Percentiles rank a stretch among this genome's conserved stretches.
Evolutionary conservation across 2,113 vertebrate genomes (phyloP).

Genomic region (Sarotherodon lohbergeri): DNA sequence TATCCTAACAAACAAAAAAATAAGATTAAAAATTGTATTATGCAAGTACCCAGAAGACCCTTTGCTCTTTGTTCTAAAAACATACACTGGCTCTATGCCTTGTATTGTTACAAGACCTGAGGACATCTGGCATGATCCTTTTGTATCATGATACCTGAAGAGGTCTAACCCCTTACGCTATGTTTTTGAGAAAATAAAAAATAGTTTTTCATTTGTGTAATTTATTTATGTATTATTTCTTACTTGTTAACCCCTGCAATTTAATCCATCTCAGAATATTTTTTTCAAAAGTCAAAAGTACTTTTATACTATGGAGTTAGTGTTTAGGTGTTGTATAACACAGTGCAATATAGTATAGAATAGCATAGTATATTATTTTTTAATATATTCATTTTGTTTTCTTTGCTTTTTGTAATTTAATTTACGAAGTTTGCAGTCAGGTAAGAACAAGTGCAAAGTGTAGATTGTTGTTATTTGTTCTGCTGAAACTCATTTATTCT

Average conservation of each 20-base stretch:
- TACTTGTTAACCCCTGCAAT: background rate
- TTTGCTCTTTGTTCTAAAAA: background rate
- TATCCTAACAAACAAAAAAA: background rate
- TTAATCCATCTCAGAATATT: background rate
- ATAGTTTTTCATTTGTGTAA: background rate
- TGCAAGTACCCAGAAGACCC: background rate
- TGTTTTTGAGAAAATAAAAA: background rate
- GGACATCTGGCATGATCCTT: background rate
- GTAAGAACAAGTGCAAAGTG: background rate
- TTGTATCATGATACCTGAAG: background rate
- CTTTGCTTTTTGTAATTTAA: background rate
- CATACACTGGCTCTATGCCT: background rate
- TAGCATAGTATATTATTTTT: background rate
- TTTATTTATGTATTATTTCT: background rate
- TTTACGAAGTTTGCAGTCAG: background rate
- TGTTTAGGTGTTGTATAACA: background rate
- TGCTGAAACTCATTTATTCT: background rate
- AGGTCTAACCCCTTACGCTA: background rate
- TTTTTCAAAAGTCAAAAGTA: background rate
- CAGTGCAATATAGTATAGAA: background rate
- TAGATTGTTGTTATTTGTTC: background rate
- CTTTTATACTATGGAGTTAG: background rate
- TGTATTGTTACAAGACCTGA: background rate
- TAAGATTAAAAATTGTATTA: background rate
- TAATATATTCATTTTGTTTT: background rate